Percentiles rank a stretch among this genome's conserved stretches.
Evolutionary conservation across 2,797 vertebrate species (phyloP).

Genomic region (Ceyx erithaca): DNA sequence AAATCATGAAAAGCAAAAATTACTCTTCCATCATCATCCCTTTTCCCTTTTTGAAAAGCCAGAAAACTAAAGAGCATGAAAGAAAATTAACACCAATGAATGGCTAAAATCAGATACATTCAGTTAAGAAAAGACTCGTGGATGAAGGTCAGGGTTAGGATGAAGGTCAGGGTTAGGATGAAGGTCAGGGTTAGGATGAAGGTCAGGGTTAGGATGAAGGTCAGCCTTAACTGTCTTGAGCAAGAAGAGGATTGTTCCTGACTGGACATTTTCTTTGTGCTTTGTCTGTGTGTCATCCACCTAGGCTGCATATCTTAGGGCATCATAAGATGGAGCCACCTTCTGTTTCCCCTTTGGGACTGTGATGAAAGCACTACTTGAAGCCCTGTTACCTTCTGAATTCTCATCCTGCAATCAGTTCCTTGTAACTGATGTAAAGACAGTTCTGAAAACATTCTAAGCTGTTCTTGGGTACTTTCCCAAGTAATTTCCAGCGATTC

Average conservation of each 20-base stretch:
- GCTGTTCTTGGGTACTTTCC: background rate
- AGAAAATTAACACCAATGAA: background rate
- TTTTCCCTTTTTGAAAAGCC: background rate
- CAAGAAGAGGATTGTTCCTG: background rate
- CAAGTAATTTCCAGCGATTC: slow-evolving; percentile 36
- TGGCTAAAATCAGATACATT: background rate
- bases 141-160: background rate
- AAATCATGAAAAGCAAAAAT: background rate
- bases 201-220: background rate
- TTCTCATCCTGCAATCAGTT: background rate
- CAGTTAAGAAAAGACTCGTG: background rate
- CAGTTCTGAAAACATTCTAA: slow-evolving; percentile 1
- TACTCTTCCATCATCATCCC: background rate
- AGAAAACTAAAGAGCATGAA: background rate
- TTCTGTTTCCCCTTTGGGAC: background rate
- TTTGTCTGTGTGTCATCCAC: background rate
- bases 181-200: background rate
- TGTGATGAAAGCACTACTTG: background rate
- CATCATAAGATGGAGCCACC: background rate
- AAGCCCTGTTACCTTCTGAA: background rate
- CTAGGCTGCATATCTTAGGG: background rate
- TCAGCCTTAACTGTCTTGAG: background rate
- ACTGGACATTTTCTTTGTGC: background rate
- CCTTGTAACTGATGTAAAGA: background rate
- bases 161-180: background rate